Conservation (phyloP, 2,113 vertebrate genomes). For the Solea solea region DNA sequence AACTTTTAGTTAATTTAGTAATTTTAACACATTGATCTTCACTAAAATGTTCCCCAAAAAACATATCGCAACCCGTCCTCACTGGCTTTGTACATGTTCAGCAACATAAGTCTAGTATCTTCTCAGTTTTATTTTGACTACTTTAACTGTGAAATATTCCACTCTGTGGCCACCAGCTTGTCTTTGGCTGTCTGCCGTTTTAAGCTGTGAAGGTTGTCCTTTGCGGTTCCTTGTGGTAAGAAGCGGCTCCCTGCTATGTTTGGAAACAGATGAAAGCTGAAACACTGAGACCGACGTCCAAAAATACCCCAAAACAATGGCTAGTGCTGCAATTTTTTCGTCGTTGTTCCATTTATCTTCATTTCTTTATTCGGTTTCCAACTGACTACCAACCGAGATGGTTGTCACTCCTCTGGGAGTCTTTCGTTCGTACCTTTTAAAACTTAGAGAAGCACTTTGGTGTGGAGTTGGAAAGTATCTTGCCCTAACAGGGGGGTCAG, state of each 20-base stretch:
- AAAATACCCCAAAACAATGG: not conserved
- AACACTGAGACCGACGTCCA: not conserved
- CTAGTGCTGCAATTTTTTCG: not conserved
- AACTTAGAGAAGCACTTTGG: not conserved
- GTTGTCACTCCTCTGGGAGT: not conserved
- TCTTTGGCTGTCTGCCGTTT: not conserved
- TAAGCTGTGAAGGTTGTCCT: not conserved
- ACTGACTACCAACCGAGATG: not conserved
- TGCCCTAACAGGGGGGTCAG: slow-evolving; percentile 5
- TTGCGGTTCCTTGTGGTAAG: not conserved
- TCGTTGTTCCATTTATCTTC: not conserved
- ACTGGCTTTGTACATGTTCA: too few species aligned
- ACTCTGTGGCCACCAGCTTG: not conserved
- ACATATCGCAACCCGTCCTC: too few species aligned
- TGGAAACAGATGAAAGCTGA: slow-evolving; percentile 1
- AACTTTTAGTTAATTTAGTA: too few species aligned
- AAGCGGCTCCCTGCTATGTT: not conserved
- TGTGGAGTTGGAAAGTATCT: slow-evolving; percentile 2
- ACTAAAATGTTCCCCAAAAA: too few species aligned
- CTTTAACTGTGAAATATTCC: not conserved
- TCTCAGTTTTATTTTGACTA: not conserved
- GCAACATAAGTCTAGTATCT: too few species aligned
- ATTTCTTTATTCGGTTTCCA: not conserved
- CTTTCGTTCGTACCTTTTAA: not conserved
- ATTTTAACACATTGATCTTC: too few species aligned